Evolutionary conservation across 2,113 vertebrate species (phyloP).

Genomic region (Blennius ocellaris): DNA sequence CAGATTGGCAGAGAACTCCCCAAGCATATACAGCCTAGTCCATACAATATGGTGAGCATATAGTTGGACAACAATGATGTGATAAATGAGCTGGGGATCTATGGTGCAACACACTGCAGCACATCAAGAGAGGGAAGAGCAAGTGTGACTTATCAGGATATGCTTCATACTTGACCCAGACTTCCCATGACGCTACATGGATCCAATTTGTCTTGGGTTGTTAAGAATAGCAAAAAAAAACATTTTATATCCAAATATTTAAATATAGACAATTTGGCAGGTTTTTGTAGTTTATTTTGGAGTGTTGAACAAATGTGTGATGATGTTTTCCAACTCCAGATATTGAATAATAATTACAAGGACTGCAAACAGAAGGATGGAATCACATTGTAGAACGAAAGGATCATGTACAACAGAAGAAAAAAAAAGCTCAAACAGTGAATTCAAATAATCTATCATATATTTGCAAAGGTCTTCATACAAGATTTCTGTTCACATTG

Average conservation of each 20-base stretch:
- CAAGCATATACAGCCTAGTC: constrained; percentile 42
- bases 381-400: background rate
- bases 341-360: background rate
- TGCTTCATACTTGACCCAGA: constrained; percentile 38
- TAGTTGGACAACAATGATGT: constrained; percentile 49
- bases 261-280: no score
- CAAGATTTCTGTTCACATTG: no score
- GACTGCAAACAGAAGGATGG: background rate
- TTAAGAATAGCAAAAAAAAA: constrained; percentile 17
- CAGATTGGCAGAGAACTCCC: constrained; percentile 61
- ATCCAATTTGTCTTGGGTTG: constrained; percentile 29
- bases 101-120: constrained; percentile 40
- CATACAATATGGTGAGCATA: constrained; percentile 59
- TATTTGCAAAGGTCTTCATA: no score
- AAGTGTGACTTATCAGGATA: constrained; percentile 20
- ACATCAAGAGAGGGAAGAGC: constrained; percentile 29
- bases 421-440: no score
- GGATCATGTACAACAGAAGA: no score
- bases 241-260: constrained; percentile 8
- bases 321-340: background rate
- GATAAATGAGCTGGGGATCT: constrained; percentile 56
- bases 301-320: background rate
- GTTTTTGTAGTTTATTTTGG: background rate
- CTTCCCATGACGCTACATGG: constrained; percentile 17
- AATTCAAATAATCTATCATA: no score